Base-by-base conservation (phyloP, 2,113 vertebrate genomes). In the Dasyornis broadbenti region DNA sequence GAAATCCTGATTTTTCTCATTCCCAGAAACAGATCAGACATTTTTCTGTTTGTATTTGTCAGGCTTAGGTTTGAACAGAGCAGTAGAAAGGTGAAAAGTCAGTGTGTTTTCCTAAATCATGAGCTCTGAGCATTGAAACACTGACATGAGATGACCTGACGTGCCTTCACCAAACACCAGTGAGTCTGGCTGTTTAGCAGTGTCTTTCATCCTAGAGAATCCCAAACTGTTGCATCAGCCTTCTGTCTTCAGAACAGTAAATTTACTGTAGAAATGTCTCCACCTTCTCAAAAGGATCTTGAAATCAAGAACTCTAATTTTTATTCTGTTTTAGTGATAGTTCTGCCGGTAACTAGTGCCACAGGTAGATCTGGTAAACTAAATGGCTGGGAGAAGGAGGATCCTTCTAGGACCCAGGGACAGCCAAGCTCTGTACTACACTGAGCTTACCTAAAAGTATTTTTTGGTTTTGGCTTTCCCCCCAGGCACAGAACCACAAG, bases 401-500 rank as follows among this genome's bases (percentile, higher is more conserved):
- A 53, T 54, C 33, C 28, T 22, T 37, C 2, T 18, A 44, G 68
- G 49, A 45, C 11, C 13, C 7, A 40, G 40, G 11, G n/a, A 4
- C 1, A 2, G 40, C 13, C 27, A 63, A 17, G 57, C 27, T 88
- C 37, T 70, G 39, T 37, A 15, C 8, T 65, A 10, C 42, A 31
- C 23, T 44, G 9, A 28, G 61, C 11, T 64, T 24, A n/a, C 26
- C 45, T 28, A 11, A 49, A 72, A 59, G 28, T 8, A 1, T 11
- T 30, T 37, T 52, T 49, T 56, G 6, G 17, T 23, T 82, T 70
- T 60, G 16, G 4, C 59, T 54, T 6, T 5, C 11, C 8, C 10
- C 1, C 1, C 56, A 30, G 24, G 15, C 22, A 56, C 20, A 52
- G 44, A 49, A 4, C 7, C 60, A 15, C 40, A 10, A 0, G 0